These are phyloP conservation scores for Paramormyrops kingsleyae DNA, from an alignment of 2,113 vertebrate genomes.

Conservation along the genomic window DNA sequence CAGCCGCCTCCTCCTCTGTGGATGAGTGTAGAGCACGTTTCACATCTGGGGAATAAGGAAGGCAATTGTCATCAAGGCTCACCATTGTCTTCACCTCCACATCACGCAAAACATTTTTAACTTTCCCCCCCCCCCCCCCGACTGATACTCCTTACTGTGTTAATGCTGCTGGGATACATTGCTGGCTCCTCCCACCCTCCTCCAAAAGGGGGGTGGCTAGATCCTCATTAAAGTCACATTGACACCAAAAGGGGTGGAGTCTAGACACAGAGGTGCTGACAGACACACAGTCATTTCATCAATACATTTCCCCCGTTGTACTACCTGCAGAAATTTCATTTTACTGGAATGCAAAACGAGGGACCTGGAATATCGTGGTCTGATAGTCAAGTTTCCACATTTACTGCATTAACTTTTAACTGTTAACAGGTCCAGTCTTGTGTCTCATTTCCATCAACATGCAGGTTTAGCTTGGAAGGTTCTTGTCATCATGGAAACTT, in stretches of 20 bases:
- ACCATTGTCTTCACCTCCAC: neutral
- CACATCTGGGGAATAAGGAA: neutral
- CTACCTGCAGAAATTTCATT: neutral
- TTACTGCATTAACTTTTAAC: neutral
- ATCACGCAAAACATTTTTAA: neutral
- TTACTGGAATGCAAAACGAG: neutral
- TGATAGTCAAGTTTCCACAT: neutral
- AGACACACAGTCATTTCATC: neutral
- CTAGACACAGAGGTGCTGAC: neutral
- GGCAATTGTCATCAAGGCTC: neutral
- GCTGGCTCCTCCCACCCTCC: neutral
- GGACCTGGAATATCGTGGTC: neutral
- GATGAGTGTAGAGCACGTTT: neutral
- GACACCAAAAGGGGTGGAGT: neutral
- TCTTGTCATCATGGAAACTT: conserved; percentile 12
- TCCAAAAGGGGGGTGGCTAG: neutral
- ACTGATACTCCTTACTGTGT: neutral
- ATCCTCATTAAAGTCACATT: neutral
- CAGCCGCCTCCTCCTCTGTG: neutral
- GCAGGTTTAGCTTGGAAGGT: conserved; percentile 19
- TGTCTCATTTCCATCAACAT: conserved; percentile 29
- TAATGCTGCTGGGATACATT: neutral
- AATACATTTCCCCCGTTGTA: neutral
- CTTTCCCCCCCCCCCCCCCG: too few relatives aligned
- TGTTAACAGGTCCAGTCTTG: conserved; percentile 35